Base-by-base conservation (phyloP, 1,140 invertebrate genomes). In the Idris sp. region DNA sequence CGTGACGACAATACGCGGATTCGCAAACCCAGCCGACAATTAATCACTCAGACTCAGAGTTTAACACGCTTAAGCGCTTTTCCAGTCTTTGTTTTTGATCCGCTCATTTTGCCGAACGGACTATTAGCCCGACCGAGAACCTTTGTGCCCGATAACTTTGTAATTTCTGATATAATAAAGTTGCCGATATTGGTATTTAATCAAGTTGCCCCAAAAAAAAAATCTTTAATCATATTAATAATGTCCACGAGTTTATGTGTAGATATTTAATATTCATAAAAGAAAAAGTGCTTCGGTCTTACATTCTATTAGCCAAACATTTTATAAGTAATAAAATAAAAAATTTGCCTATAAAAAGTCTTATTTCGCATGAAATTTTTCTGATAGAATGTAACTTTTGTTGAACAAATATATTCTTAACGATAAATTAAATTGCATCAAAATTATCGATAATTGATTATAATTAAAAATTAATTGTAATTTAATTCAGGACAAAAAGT, bases 51-150 rank as follows among this genome's bases (percentile, higher is more conserved):
- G 53, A 59, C 58, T 51, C 73, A n/a, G n/a, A n/a, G 67, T 76
- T 72, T 83, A 81, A 80, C 81, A 76, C 61, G 77, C 79, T 84
- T 78, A 81, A 82, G 62, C 77, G 79, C 77, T 75, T 58, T 59
- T 19, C 49, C 48, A 15, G 65, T 56, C 62, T 67, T 64, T 71
- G 48, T 62, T 71, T 64, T 61, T 74, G 59, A 73, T 65, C 69
- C 44, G 58, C 69, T n/a, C n/a, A n/a, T n/a, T n/a, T n/a, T n/a
- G n/a, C n/a, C n/a, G n/a, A n/a, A n/a, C n/a, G n/a, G n/a, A n/a
- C n/a, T n/a, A n/a, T n/a, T n/a, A n/a, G n/a, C n/a, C n/a, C n/a
- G n/a, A n/a, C n/a, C n/a, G n/a, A n/a, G n/a, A 51, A 73, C 62
- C 36, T 59, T 15, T 33, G 41, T 22, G 43, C 22, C 18, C 35